A percentile compares a stretch with the other conserved stretches of the same genome.
These are phyloP conservation scores for Monoplex corrugatus DNA, from an alignment of 2,888 invertebrate genomes.

Conservation along the genomic window DNA sequence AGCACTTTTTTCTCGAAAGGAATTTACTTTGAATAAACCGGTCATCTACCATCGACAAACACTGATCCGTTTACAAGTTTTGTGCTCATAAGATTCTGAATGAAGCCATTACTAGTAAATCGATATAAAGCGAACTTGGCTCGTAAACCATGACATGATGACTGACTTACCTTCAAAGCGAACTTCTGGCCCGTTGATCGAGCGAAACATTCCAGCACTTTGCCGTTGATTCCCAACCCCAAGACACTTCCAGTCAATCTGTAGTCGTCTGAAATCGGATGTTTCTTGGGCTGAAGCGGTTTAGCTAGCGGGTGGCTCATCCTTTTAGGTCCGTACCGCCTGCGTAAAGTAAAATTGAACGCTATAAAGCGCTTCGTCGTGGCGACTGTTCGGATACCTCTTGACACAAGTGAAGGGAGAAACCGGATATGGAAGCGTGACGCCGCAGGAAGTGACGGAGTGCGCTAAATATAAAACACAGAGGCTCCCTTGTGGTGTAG, in stretches of 20 bases:
- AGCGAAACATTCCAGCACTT: conserved; percentile 96
- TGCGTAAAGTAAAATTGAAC: conserved; percentile 30
- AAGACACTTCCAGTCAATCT: conserved; percentile 95
- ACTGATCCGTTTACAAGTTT: no score
- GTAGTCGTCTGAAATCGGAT: conserved; percentile 93
- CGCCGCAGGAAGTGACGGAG: conserved; percentile 44
- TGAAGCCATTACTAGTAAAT: no score
- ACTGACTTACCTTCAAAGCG: conserved; percentile 91
- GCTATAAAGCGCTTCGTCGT: not conserved
- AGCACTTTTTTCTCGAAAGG: no score
- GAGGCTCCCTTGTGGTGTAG: no score
- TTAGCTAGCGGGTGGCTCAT: conserved; percentile 68
- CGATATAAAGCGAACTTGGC: no score
- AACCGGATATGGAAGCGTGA: conserved; percentile 49
- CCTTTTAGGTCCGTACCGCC: conserved; percentile 57
- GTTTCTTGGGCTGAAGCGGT: conserved; percentile 85
- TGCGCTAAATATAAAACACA: conserved; percentile 23
- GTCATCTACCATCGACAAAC: no score
- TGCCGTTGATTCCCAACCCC: conserved; percentile 98
- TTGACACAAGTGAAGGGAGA: conserved; percentile 38
- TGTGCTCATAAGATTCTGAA: no score
- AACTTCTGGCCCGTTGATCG: conserved; percentile 90
- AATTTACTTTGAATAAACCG: no score
- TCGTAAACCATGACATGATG: not conserved
- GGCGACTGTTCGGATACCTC: not conserved